Conservation (phyloP, 2,888 invertebrate genomes). For the Spodoptera exigua region DNA sequence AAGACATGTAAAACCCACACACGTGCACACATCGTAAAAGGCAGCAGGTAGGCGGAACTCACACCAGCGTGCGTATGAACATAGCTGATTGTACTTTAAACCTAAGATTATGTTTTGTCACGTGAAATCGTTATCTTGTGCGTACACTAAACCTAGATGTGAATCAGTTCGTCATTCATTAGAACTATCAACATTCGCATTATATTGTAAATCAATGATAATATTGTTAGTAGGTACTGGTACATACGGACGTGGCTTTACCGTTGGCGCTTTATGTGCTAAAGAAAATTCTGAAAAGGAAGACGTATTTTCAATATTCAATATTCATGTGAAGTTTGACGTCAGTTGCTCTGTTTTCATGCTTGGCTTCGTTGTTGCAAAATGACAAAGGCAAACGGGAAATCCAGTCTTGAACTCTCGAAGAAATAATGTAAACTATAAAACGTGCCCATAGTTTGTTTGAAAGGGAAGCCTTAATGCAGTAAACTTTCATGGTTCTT, state of each 20-base stretch:
- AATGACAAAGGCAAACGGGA: conserved; percentile 23
- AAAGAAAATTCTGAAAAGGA: conserved; percentile 31
- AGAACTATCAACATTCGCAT: conserved; percentile 27
- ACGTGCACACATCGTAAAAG: no score
- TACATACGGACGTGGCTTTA: neutral
- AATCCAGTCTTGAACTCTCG: conserved; percentile 7
- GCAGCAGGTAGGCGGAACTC: no score
- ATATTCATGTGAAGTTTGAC: conserved; percentile 30
- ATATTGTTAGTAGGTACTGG: conserved; percentile 5
- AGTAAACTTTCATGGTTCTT: no score
- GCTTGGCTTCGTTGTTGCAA: conserved; percentile 17
- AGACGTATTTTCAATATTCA: conserved; percentile 33
- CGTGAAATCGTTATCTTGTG: conserved; percentile 7
- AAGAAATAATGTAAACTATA: no score
- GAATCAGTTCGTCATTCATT: conserved; percentile 35
- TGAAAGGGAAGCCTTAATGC: no score
- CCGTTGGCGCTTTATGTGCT: conserved; percentile 7
- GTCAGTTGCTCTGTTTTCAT: conserved; percentile 19
- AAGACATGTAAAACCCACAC: no score
- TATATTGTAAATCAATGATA: conserved; percentile 37
- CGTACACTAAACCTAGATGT: conserved; percentile 1
- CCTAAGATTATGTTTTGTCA: neutral
- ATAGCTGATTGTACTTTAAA: conserved; percentile 11
- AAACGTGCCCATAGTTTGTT: no score
- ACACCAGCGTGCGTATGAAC: no score